Base-by-base conservation (phyloP, 2,113 vertebrate species). In the Mionectes macconnelli region DNA sequence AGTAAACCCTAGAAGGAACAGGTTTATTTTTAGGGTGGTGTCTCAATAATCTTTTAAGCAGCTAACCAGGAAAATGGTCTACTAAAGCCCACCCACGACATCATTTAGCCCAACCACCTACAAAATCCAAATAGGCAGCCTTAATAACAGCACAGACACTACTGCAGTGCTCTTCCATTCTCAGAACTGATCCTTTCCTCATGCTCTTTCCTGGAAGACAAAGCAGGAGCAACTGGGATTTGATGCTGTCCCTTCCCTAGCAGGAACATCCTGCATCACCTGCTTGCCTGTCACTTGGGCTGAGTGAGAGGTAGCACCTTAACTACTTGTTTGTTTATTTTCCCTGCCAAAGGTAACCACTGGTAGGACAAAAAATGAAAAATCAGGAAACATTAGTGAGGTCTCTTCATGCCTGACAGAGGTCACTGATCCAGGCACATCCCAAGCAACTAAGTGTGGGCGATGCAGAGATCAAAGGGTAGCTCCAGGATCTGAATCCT, bases 11-110 rank as follows among this genome's bases (percentile, higher is more conserved):
- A 63, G 70, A 90, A 90, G 63, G 53, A 95, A 40, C n/a, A 74
- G 4, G 14, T 80, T 89, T 92, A 80, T 77, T 96, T 96, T 95
- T 90, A 95, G 76, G 53, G 76, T 19, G 17, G 25, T 76, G 0
- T 90, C n/a, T 69, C 28, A 76, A 66, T 83, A 86, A 89, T 84
- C 30, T 30, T 55, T 84, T 47, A 67, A 84, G 39, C 28, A 83
- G 62, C 63, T 76, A 67, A 63, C 22, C 59, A 60, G 40, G 40
- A 94, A 77, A 77, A 50, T 50, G 45, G 63, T 55, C 80, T 92
- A 91, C n/a, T 90, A 53, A 77, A 84, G 18, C 45, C 63, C 45
- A 84, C 50, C 39, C 40, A 69, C 20, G 14, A 30, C 37, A 89
- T 9, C 13, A 18, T 69, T 83, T 53, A 77, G 19, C 59, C 17